Conservation (phyloP, 2,888 invertebrate species). For the Adelognathus sp. region DNA sequence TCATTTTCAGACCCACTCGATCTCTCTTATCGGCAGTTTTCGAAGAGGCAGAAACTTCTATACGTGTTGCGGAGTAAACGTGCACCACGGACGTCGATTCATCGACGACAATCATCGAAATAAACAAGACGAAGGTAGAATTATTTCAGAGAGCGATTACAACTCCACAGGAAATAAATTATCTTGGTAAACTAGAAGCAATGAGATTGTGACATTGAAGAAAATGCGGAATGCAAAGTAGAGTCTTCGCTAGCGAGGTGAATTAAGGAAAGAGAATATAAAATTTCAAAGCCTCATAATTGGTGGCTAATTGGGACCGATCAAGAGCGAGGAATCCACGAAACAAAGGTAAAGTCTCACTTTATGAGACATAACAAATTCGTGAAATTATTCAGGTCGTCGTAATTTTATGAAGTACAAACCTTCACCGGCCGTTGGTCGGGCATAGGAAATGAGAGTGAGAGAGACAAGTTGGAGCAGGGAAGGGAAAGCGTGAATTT, state of each 20-base stretch:
- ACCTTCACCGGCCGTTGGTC: neutral
- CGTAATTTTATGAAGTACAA: slow-evolving; percentile 43
- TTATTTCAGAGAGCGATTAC: too few species aligned
- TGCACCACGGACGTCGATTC: too few species aligned
- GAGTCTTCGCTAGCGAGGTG: neutral
- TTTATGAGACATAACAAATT: slow-evolving; percentile 25
- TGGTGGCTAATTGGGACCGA: slow-evolving; percentile 50
- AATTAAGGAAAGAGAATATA: slow-evolving; percentile 27
- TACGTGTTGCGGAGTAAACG: too few species aligned
- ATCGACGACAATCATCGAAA: too few species aligned
- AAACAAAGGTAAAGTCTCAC: slow-evolving; percentile 17
- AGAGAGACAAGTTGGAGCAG: neutral
- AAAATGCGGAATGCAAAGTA: neutral
- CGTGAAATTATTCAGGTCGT: slow-evolving; percentile 50
- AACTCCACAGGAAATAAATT: too few species aligned
- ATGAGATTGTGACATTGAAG: neutral
- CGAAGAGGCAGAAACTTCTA: too few species aligned
- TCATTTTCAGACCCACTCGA: neutral
- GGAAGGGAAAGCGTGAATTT: neutral
- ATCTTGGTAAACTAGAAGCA: neutral
- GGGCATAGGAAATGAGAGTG: slow-evolving; percentile 3
- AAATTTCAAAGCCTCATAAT: slow-evolving; percentile 53
- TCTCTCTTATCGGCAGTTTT: too few species aligned
- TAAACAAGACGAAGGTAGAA: too few species aligned
- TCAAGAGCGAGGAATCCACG: slow-evolving; percentile 51